Percentiles rank a stretch among this genome's conserved stretches.
Conservation (phyloP, 2,888 invertebrate genomes). For the Yponomeuta cagnagella region DNA sequence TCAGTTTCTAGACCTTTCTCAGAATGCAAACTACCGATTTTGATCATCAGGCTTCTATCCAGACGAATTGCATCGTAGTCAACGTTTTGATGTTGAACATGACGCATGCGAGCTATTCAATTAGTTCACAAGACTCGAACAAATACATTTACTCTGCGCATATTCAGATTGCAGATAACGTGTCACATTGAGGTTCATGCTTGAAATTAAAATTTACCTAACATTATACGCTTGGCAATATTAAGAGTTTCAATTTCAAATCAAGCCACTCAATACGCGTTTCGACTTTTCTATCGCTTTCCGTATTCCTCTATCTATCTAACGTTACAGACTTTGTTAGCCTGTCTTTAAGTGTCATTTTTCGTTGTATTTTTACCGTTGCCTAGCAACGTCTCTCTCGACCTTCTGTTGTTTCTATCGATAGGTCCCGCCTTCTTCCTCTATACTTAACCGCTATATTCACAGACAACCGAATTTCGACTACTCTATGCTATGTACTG, state of each 20-base stretch:
- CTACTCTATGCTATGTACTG: not conserved
- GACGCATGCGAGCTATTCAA: no score
- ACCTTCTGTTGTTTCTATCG: slow-evolving; percentile 4
- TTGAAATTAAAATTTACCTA: no score
- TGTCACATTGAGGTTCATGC: no score
- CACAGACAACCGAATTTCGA: slow-evolving; percentile 30
- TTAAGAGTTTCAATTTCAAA: no score
- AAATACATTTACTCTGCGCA: no score
- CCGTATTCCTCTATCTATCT: slow-evolving; percentile 8
- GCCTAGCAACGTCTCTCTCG: not conserved
- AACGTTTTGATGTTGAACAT: not conserved
- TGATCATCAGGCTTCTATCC: no score
- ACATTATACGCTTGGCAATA: no score
- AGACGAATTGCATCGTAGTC: no score
- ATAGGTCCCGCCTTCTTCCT: not conserved
- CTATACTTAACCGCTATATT: slow-evolving; percentile 26
- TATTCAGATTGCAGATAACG: no score
- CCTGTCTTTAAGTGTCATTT: slow-evolving; percentile 7
- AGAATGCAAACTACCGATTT: not conserved
- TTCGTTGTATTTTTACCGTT: slow-evolving; percentile 17
- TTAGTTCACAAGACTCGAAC: no score
- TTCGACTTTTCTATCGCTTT: not conserved
- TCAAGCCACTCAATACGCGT: no score
- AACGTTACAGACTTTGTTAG: not conserved
- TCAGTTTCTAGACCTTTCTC: not conserved